Evolutionary conservation across 2,888 invertebrate genomes (phyloP).

Genomic region (Brenthis ino): DNA sequence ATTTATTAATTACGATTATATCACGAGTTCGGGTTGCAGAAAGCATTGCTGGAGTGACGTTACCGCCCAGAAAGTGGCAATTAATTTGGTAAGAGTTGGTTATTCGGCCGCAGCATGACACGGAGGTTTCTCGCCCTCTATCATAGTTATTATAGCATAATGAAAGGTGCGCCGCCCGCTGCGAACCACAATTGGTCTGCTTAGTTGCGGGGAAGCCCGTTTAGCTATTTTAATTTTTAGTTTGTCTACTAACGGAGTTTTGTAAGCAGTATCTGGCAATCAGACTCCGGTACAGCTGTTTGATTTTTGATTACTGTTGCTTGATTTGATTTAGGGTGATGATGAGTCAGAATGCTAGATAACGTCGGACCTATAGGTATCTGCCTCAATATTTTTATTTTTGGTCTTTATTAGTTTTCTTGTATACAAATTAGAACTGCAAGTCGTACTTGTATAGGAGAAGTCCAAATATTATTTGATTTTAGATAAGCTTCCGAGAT

Average conservation of each 20-base stretch:
- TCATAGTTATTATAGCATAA: constrained; percentile 81
- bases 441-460: too few relatives aligned
- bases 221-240: constrained; percentile 82
- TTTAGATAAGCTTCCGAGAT: too few relatives aligned
- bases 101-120: constrained; percentile 75
- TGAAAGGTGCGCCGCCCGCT: constrained; percentile 79
- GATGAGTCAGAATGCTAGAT: constrained; percentile 27
- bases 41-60: constrained; percentile 66
- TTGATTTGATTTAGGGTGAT: constrained; percentile 35
- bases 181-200: constrained; percentile 79
- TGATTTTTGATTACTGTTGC: constrained; percentile 36
- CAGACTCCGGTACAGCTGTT: constrained; percentile 39
- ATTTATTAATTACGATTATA: constrained; percentile 51
- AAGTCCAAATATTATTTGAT: too few relatives aligned
- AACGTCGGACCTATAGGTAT: neutral
- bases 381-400: neutral
- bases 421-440: too few relatives aligned
- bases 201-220: constrained; percentile 74
- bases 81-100: constrained; percentile 75
- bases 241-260: constrained; percentile 80
- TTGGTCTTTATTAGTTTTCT: too few relatives aligned
- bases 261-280: constrained; percentile 64
- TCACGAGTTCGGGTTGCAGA: constrained; percentile 45
- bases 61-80: constrained; percentile 76
- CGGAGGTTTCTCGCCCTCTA: constrained; percentile 69